Evolutionary conservation across 2,888 invertebrate genomes (phyloP).

Genomic region (Polyploca ridens): DNA sequence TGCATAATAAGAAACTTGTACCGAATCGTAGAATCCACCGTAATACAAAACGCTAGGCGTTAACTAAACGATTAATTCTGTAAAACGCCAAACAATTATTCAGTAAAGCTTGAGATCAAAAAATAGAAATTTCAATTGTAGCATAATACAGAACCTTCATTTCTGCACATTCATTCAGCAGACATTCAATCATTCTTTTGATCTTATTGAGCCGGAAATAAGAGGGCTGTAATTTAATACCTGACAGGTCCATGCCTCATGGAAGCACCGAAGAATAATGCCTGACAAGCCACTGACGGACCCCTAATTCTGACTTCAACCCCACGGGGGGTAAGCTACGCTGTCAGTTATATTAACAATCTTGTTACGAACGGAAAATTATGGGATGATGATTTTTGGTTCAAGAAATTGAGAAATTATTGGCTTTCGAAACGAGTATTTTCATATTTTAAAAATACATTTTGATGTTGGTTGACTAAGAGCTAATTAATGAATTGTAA

Average conservation of each 20-base stretch:
- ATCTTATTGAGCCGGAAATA: constrained; percentile 15
- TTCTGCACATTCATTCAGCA: constrained; percentile 1
- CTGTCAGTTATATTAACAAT: constrained; percentile 48
- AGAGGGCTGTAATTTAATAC: constrained; percentile 34
- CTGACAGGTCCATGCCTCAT: constrained; percentile 38
- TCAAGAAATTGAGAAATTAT: neutral
- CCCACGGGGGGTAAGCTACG: constrained; percentile 21
- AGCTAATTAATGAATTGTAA: no score
- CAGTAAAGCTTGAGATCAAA: no score
- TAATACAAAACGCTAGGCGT: no score
- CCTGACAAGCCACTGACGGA: constrained; percentile 51
- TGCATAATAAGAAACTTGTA: no score
- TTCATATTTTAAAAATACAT: no score
- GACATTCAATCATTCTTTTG: constrained; percentile 10
- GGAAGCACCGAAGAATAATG: constrained; percentile 37
- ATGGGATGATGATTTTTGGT: constrained; percentile 13
- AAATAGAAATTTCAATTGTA: no score
- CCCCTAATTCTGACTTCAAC: constrained; percentile 52
- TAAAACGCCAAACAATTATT: no score
- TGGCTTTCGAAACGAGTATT: neutral
- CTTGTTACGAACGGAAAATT: constrained; percentile 25
- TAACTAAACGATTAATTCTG: no score
- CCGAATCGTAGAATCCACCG: no score
- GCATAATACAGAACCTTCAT: neutral
- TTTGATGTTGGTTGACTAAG: no score